Evolutionary conservation across 2,888 invertebrate genomes (phyloP).

Genomic region (Pristionchus maxplancki): DNA sequence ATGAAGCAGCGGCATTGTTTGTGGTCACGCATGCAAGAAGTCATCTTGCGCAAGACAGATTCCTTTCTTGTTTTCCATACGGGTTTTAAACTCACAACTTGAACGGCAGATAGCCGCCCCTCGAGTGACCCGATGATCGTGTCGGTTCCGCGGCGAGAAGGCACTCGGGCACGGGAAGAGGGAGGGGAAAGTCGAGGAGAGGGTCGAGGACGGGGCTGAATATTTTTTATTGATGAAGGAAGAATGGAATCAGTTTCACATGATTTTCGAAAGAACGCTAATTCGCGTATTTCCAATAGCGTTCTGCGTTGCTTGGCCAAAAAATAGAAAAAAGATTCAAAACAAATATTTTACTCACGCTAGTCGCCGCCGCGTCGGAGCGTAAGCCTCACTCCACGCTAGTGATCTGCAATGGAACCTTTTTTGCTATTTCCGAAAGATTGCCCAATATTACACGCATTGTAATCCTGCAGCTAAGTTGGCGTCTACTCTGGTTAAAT

Average conservation of each 20-base stretch:
- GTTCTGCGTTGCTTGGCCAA: not conserved
- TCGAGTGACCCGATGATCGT: not conserved
- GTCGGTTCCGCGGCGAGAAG: not conserved
- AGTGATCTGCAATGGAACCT: slow-evolving; percentile 10
- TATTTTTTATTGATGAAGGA: not conserved
- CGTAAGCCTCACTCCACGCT: slow-evolving; percentile 43
- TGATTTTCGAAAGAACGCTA: not conserved
- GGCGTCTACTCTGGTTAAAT: no score
- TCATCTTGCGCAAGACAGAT: no score
- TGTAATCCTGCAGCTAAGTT: no score
- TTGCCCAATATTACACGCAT: no score
- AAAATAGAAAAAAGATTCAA: no score
- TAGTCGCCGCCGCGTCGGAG: slow-evolving; percentile 42
- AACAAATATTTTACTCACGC: not conserved
- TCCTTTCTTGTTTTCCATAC: no score
- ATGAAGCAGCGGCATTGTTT: no score
- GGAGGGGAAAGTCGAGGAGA: not conserved
- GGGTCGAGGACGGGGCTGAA: not conserved
- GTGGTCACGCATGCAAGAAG: not conserved
- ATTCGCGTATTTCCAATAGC: not conserved
- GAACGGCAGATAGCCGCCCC: not conserved
- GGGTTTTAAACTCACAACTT: not conserved
- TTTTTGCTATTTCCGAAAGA: not conserved
- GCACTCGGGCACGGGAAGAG: slow-evolving; percentile 28
- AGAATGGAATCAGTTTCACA: not conserved